Conservation (phyloP, 2,113 vertebrate genomes). For the Lycocorax pyrrhopterus region DNA sequence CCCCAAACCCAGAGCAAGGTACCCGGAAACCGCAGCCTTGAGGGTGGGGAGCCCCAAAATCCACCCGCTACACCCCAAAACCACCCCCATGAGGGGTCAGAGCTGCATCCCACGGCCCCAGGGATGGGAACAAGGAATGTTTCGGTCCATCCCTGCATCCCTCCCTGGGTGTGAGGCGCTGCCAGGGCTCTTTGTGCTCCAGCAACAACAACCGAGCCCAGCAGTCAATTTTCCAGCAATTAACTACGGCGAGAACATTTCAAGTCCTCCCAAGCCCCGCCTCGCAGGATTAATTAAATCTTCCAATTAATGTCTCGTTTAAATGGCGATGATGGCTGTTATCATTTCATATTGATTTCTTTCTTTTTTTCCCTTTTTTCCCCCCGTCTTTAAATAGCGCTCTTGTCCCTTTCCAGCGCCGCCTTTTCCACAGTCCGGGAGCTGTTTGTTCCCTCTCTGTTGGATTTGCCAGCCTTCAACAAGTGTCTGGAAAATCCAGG, state of each 20-base stretch:
- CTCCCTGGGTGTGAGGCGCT: neutral
- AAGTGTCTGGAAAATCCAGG: neutral
- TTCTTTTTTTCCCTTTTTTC: neutral
- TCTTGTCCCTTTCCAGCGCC: neutral
- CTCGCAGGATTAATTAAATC: conserved; percentile 66
- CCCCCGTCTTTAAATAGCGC: conserved; percentile 39
- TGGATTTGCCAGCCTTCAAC: neutral
- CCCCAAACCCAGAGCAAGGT: neutral
- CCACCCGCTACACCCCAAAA: neutral
- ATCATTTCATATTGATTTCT: conserved; percentile 57
- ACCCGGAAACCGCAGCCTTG: too few relatives aligned
- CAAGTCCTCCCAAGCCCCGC: neutral
- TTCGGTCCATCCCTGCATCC: neutral
- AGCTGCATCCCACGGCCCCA: fast-evolving
- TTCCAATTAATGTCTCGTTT: conserved; percentile 73
- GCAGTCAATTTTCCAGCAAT: conserved; percentile 49
- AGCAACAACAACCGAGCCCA: neutral
- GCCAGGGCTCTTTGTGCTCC: neutral
- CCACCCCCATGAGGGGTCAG: fast-evolving
- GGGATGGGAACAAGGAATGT: neutral
- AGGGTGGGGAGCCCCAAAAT: neutral
- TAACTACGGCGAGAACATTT: conserved; percentile 18
- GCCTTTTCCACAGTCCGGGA: neutral
- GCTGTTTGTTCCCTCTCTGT: neutral
- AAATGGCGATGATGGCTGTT: conserved; percentile 62